These are phyloP conservation scores for Liasis olivaceus DNA, from an alignment of 2,797 vertebrate species.

Conservation along the genomic window DNA sequence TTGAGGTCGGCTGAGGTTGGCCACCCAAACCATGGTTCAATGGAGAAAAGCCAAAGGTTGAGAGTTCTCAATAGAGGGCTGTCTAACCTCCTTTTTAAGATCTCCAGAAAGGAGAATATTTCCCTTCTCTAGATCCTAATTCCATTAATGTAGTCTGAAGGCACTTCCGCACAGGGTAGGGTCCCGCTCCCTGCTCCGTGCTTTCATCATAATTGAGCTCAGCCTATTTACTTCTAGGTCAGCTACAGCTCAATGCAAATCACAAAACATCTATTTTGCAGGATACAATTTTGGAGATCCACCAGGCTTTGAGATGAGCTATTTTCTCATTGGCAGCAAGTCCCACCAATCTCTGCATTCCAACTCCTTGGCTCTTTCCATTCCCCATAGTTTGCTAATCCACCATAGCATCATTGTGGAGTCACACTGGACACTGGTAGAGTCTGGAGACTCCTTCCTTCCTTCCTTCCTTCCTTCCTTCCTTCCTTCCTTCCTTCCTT, in stretches of 20 bases:
- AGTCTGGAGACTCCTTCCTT: neutral
- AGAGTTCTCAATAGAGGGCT: neutral
- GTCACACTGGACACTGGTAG: neutral
- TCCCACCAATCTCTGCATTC: neutral
- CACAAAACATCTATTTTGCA: neutral
- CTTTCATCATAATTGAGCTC: neutral
- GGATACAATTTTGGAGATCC: neutral
- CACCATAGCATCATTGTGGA: neutral
- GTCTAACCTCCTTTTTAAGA: neutral
- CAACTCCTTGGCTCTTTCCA: neutral
- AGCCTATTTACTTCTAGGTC: neutral
- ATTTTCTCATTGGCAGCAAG: neutral
- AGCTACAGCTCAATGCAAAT: neutral
- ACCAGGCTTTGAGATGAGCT: neutral
- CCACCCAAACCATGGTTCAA: neutral
- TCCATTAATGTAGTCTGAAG: neutral
- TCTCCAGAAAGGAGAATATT: neutral
- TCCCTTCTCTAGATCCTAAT: neutral
- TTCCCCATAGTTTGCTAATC: neutral
- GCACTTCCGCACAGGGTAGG: neutral
- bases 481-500: neutral
- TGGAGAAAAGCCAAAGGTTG: neutral
- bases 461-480: neutral
- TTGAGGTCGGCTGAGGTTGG: neutral
- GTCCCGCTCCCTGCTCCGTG: neutral